Conservation (phyloP, 2,113 vertebrate genomes). For the Leucopternis melanops region DNA sequence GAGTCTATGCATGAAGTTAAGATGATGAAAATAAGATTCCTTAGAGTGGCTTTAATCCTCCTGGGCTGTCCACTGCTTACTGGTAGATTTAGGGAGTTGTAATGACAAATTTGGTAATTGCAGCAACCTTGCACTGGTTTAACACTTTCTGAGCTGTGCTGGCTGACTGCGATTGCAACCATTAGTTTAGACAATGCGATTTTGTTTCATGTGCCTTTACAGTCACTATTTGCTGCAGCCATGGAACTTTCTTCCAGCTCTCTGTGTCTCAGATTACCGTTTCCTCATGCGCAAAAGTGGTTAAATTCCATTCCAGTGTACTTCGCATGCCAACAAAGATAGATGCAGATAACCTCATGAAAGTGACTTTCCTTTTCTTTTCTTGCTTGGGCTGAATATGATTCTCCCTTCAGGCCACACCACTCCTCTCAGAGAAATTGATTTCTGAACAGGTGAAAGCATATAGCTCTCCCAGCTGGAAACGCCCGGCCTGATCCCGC, state of each 20-base stretch:
- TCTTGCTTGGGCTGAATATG: not conserved
- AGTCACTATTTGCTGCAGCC: not conserved
- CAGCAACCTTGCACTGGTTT: not conserved
- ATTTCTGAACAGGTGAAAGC: not conserved
- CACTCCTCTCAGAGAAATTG: not conserved
- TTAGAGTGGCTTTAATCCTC: not conserved
- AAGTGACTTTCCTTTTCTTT: not conserved
- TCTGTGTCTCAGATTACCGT: not conserved
- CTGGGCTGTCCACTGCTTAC: not conserved
- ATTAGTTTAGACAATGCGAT: not conserved
- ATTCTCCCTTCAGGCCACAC: not conserved
- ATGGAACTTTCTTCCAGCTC: not conserved
- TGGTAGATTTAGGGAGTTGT: not conserved
- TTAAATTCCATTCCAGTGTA: not conserved
- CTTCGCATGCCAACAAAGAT: not conserved
- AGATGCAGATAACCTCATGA: not conserved
- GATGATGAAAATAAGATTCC: not conserved
- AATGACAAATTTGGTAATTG: not conserved
- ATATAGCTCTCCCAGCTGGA: not conserved
- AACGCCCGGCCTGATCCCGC: not conserved
- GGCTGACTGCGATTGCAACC: not conserved
- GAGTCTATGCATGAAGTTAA: not conserved
- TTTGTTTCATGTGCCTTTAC: rapidly evolving
- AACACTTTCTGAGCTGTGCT: not conserved
- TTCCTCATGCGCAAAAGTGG: not conserved